Conservation (phyloP, 2,797 vertebrate genomes). For the Eulemur albifrons region DNA sequence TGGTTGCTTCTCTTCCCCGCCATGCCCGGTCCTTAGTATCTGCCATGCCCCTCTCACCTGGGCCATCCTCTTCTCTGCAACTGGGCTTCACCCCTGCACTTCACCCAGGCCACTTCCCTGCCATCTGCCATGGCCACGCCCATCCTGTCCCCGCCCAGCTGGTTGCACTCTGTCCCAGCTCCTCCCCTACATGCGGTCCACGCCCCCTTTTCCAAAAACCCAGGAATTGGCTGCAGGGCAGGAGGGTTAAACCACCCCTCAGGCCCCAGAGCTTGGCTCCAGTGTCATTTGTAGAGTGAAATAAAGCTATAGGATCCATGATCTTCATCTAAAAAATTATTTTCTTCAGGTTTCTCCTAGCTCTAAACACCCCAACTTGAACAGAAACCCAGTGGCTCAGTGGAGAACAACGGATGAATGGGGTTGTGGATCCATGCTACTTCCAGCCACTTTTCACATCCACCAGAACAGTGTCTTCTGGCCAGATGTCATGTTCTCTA, state of each 20-base stretch:
- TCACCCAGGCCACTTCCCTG: neutral
- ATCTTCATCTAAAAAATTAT: neutral
- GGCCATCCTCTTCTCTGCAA: neutral
- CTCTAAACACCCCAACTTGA: neutral
- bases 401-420: neutral
- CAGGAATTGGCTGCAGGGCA: no score
- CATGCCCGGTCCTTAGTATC: neutral
- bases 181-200: neutral
- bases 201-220: neutral
- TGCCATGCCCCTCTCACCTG: neutral
- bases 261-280: neutral
- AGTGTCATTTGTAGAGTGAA: neutral
- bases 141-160: neutral
- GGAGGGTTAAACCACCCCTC: neutral
- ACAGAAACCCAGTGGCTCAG: neutral
- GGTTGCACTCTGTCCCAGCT: neutral
- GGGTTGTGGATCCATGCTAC: neutral
- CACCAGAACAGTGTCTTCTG: neutral
- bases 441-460: neutral
- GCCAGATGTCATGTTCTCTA: neutral
- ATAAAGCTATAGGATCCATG: neutral
- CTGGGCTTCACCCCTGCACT: neutral
- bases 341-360: neutral
- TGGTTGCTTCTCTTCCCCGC: neutral
- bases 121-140: neutral